Evolutionary conservation across 2,113 vertebrate genomes (phyloP).

Genomic region (Mormoops blainvillei): DNA sequence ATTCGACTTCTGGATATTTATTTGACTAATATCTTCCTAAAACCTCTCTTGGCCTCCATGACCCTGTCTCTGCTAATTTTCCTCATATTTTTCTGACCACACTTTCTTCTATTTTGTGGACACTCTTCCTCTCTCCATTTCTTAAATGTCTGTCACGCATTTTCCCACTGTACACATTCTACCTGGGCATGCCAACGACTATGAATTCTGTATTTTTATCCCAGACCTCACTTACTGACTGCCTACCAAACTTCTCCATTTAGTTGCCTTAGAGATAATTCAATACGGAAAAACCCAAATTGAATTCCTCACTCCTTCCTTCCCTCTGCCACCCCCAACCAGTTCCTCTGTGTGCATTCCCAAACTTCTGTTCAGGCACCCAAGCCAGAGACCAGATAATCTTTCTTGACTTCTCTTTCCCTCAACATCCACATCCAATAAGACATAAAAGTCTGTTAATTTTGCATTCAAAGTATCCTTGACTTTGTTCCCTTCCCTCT

Average conservation of each 20-base stretch:
- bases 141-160: not conserved
- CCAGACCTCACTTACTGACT: not conserved
- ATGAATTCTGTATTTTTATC: conserved; percentile 5
- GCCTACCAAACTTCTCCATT: not conserved
- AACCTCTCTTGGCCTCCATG: not conserved
- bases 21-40: not conserved
- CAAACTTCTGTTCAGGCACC: not conserved
- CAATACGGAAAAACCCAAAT: not conserved
- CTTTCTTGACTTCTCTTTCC: not conserved
- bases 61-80: not conserved
- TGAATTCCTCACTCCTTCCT: conserved; percentile 17
- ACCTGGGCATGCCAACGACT: not conserved
- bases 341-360: not conserved
- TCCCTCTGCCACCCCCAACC: not conserved
- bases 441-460: not conserved
- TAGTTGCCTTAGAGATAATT: not conserved
- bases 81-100: not conserved
- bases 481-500: not conserved
- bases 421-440: not conserved
- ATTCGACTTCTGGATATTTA: not conserved
- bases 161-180: not conserved
- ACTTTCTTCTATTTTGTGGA: not conserved
- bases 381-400: not conserved
- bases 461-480: conserved; percentile 13
- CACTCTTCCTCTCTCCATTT: not conserved